These are phyloP conservation scores for Melanocharis versteri DNA, from an alignment of 2,113 vertebrate genomes.

Conservation along the genomic window DNA sequence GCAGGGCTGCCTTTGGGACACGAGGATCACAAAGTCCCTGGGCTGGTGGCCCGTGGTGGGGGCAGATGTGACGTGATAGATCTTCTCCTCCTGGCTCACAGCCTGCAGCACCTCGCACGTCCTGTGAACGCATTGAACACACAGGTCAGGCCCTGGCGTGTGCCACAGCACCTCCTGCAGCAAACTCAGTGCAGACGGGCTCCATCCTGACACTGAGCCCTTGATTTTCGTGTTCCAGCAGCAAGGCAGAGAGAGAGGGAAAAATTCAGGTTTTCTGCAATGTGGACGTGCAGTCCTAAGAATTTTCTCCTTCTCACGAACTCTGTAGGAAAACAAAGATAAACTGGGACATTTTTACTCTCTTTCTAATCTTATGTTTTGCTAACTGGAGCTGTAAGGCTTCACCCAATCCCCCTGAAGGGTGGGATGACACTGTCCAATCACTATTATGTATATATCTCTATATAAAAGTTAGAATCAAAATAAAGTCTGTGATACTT, in stretches of 20 bases:
- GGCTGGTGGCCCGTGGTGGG: conserved; percentile 32
- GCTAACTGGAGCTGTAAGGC: no score
- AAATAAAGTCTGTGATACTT: no score
- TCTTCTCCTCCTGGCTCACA: conserved; percentile 71
- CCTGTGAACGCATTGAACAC: conserved; percentile 40
- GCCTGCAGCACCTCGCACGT: conserved; percentile 67
- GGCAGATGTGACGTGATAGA: conserved; percentile 70
- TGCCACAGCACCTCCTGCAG: not conserved
- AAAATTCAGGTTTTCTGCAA: not conserved
- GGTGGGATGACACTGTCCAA: no score
- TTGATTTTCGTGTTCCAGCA: not conserved
- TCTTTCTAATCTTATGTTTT: no score
- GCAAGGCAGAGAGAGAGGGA: not conserved
- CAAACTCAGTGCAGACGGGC: not conserved
- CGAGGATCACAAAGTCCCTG: conserved; percentile 73
- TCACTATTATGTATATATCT: no score
- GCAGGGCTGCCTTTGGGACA: conserved; percentile 68
- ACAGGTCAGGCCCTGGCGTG: not conserved
- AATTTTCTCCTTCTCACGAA: no score
- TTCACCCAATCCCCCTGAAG: no score
- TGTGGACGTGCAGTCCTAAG: no score
- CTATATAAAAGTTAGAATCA: no score
- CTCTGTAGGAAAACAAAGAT: no score
- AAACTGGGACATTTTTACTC: no score
- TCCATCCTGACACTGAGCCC: not conserved